A percentile compares a stretch with the other conserved stretches of the same genome.
Evolutionary conservation across 2,888 invertebrate species (phyloP).

Genomic region (Eilema depressum): DNA sequence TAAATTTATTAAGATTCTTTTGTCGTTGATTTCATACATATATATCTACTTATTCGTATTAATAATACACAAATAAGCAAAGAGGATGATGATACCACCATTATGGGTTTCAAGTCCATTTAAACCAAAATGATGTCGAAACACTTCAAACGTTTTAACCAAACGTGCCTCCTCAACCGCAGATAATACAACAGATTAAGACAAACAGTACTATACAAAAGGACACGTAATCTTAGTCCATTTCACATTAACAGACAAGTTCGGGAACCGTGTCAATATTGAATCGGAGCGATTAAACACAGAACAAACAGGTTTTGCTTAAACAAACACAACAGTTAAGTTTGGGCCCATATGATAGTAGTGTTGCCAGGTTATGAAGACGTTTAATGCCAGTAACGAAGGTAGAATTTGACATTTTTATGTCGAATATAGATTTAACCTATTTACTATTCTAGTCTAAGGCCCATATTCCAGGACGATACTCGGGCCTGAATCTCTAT

Average conservation of each 20-base stretch:
- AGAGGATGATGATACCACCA: neutral
- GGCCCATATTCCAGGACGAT: no score
- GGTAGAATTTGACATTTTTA: neutral
- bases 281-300: slow-evolving; percentile 49
- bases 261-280: slow-evolving; percentile 49
- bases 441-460: no score
- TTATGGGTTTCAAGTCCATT: neutral
- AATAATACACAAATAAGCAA: no score
- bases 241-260: slow-evolving; percentile 37
- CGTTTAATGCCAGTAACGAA: neutral
- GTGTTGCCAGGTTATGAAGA: slow-evolving; percentile 26
- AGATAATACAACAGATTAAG: slow-evolving; percentile 23
- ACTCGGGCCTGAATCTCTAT: no score
- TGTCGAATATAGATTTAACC: no score
- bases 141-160: neutral
- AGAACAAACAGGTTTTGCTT: slow-evolving; percentile 46
- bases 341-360: slow-evolving; percentile 27
- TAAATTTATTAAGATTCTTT: no score
- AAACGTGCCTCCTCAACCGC: slow-evolving; percentile 24
- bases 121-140: neutral
- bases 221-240: slow-evolving; percentile 45
- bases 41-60: no score
- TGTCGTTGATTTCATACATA: no score
- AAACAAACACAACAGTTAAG: slow-evolving; percentile 28
- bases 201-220: slow-evolving; percentile 32